Base-by-base conservation (phyloP, 1,140 invertebrate genomes). In the Uloborus diversus region DNA sequence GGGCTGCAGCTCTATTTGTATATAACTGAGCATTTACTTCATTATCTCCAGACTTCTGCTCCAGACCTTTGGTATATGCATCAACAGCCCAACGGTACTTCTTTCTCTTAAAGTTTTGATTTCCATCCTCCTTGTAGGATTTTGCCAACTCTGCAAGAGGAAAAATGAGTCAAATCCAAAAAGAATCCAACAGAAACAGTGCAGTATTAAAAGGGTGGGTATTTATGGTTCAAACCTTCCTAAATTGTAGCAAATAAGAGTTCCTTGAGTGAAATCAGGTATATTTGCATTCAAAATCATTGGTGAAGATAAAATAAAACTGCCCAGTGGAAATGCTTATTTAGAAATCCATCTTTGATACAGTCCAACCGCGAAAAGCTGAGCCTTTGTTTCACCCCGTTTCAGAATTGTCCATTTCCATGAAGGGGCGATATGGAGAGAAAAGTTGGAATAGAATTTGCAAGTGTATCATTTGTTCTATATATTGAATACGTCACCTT, bases 41-140 rank as follows among this genome's bases (percentile, higher is more conserved):
- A 4, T 86, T 84, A 86, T 97, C 90, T 7, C 91, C 88, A 86
- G 92, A 93, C 84, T 92, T 93, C 14, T 90, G 88, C 87, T 93
- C 94, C 30, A 98, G 90, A 1, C 93, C 96, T 88, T 97, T 96
- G 1, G 94, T 95, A 84, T 96, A 98, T 83, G 90, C 91, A 59
- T 93, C 87, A 83, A 97, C 92, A 2, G 97, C 95, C 83, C 96
- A 88, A 82, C 94, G 89, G 87, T 97, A 99, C 84, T 98, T 98
- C 85, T 97, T 98, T 84, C 94, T 90, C 85, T 97, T 96, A 85
- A 96, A 99, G 88, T 97, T 95, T 82, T 95, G 94, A 86, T 98
- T 98, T 2, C 97, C 98, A 89, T 99, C 97, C 64, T 97, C 94
- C 87, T 99, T 99, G 85, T 98, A 98, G 84, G 91, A 93, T 7